These are phyloP conservation scores for Pecten maximus DNA, from an alignment of 2,888 invertebrate species.

Conservation along the genomic window DNA sequence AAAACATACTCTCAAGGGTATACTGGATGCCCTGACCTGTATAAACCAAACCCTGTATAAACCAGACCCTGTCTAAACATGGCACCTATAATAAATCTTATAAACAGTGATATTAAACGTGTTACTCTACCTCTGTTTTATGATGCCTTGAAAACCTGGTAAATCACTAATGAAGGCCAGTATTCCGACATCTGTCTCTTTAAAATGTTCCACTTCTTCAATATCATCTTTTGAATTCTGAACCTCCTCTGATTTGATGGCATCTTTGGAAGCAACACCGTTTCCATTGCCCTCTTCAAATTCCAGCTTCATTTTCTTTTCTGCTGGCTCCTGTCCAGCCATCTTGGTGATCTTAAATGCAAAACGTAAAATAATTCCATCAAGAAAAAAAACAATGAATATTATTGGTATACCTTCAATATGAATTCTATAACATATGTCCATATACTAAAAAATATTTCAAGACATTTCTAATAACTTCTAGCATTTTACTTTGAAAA, in stretches of 20 bases:
- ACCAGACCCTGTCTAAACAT: too few species aligned
- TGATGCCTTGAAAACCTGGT: conserved; percentile 76
- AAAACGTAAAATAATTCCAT: not conserved
- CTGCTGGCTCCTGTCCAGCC: conserved; percentile 37
- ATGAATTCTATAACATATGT: too few species aligned
- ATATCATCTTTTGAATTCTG: not conserved
- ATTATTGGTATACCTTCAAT: too few species aligned
- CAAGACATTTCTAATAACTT: too few species aligned
- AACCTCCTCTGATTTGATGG: not conserved
- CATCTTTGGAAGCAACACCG: not conserved
- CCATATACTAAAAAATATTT: too few species aligned
- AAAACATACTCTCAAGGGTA: too few species aligned
- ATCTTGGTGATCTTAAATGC: not conserved
- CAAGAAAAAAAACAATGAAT: not conserved
- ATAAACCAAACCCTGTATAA: too few species aligned
- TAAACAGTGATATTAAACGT: not conserved
- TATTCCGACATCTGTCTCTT: conserved; percentile 79
- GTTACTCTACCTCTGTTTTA: conserved; percentile 79
- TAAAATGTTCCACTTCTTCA: conserved; percentile 46
- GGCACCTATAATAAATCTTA: not conserved
- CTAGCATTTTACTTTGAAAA: too few species aligned
- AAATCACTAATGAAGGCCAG: conserved; percentile 76
- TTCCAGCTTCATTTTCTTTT: conserved; percentile 40
- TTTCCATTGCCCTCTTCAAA: not conserved
- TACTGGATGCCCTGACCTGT: too few species aligned